Percentiles rank a stretch among this genome's conserved stretches.
phyloP scores from a whole-genome alignment of 1,140 invertebrate genomes.

The Drosophila fuyamai region DNA sequence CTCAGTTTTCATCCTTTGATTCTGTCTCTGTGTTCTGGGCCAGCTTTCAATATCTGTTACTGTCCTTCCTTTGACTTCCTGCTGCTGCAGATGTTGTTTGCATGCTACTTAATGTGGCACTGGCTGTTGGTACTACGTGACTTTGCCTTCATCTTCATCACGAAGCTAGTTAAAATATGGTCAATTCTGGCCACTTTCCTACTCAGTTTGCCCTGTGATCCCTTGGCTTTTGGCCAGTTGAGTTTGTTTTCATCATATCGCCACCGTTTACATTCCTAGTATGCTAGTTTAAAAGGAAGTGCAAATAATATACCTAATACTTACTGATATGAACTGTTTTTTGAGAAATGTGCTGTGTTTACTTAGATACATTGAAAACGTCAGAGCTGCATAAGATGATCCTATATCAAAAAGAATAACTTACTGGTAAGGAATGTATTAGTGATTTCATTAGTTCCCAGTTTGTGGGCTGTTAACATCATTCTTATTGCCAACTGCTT shows the following conservation, averaged over 20 bases:
- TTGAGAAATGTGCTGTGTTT: too few relatives aligned
- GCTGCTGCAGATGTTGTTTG: conserved; percentile 50
- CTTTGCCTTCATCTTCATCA: conserved; percentile 49
- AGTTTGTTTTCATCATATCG: conserved; percentile 22
- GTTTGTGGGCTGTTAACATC: background rate
- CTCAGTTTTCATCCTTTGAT: conserved; percentile 5
- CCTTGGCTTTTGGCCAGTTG: conserved; percentile 23
- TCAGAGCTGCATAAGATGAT: too few relatives aligned
- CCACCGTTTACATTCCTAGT: conserved; percentile 21
- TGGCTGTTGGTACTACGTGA: conserved; percentile 67
- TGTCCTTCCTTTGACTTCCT: conserved; percentile 57
- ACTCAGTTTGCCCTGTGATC: conserved; percentile 21
- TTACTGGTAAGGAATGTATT: too few relatives aligned
- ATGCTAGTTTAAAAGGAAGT: conserved; percentile 37
- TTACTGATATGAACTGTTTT: background rate
- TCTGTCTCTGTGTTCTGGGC: conserved; percentile 24
- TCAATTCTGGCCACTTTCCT: conserved; percentile 25
- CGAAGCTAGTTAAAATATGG: conserved; percentile 39
- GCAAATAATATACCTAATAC: background rate
- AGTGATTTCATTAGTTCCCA: background rate
- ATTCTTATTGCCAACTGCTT: conserved; percentile 20
- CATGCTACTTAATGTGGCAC: conserved; percentile 70
- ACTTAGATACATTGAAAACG: too few relatives aligned
- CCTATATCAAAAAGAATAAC: too few relatives aligned
- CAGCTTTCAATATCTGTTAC: conserved; percentile 68